A percentile compares a stretch with the other conserved stretches of the same genome.
phyloP scores from a whole-genome alignment of 2,113 vertebrate species.

The Elephas maximus region DNA sequence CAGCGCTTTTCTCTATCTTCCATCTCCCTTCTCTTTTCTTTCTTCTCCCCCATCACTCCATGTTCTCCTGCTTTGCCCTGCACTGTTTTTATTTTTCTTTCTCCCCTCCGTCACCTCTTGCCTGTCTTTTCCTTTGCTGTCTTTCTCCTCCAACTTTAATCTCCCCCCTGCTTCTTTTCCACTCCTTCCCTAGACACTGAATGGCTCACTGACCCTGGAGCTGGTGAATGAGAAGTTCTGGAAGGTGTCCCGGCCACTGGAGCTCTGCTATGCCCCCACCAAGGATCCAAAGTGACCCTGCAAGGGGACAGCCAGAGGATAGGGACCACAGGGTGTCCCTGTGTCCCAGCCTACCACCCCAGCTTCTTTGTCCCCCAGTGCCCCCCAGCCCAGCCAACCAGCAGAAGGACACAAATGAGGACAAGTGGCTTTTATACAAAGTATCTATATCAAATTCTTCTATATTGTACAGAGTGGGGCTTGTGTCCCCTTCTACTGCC shows the following conservation, averaged over 20 bases:
- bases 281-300: conserved; percentile 90
- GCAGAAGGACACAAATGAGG: conserved; percentile 76
- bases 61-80: neutral
- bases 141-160: neutral
- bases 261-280: conserved; percentile 94
- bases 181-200: conserved; percentile 89
- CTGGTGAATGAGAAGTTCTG: conserved; percentile 96
- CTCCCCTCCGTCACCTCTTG: neutral
- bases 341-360: conserved; percentile 30
- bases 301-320: conserved; percentile 50
- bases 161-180: neutral
- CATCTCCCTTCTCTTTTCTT: neutral
- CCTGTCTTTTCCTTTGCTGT: neutral
- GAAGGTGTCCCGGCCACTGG: conserved; percentile 93
- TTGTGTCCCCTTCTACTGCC: conserved; percentile 46
- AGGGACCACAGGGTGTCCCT: conserved; percentile 47
- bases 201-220: conserved; percentile 94
- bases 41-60: neutral
- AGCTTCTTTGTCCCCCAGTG: conserved; percentile 63
- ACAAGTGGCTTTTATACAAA: conserved; percentile 84
- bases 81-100: neutral
- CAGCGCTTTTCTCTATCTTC: neutral
- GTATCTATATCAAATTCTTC: conserved; percentile 84
- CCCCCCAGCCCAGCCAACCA: conserved; percentile 54
- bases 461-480: conserved; percentile 80